A percentile compares a stretch with the other conserved stretches of the same genome.
Conservation (phyloP, 2,888 invertebrate species). For the Aradus depressus region DNA sequence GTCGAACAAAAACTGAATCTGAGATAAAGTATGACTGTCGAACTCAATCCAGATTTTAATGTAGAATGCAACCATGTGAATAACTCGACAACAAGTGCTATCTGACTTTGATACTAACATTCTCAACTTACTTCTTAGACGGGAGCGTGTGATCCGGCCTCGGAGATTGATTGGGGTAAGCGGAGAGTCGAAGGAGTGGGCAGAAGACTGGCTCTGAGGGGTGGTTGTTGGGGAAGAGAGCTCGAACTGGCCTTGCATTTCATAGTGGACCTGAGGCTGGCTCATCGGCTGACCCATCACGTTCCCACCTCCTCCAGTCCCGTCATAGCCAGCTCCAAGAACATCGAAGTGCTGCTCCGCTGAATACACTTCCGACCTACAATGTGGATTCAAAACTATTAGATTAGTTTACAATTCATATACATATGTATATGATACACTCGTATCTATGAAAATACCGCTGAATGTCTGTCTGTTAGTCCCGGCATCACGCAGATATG, state of each 20-base stretch:
- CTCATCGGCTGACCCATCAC: conserved; percentile 6
- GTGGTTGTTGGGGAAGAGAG: conserved; percentile 3
- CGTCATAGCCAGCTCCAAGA: conserved; percentile 26
- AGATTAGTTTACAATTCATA: too few relatives aligned
- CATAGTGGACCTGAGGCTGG: conserved; percentile 9
- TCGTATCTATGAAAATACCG: too few relatives aligned
- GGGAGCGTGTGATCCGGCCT: conserved; percentile 39
- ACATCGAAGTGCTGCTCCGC: conserved; percentile 21
- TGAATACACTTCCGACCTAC: conserved; percentile 14
- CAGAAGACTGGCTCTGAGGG: conserved; percentile 34
- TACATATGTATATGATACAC: too few relatives aligned
- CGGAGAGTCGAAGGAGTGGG: conserved; percentile 36
- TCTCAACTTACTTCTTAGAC: conserved; percentile 37
- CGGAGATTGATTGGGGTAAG: conserved; percentile 36
- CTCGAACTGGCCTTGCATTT: conserved; percentile 14
- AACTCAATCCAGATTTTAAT: too few relatives aligned
- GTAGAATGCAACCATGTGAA: too few relatives aligned
- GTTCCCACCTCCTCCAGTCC: conserved; percentile 26
- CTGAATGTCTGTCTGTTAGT: too few relatives aligned
- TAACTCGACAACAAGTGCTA: too few relatives aligned
- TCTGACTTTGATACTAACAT: too few relatives aligned
- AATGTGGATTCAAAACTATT: too few relatives aligned
- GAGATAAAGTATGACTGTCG: too few relatives aligned
- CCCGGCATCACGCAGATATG: too few relatives aligned
- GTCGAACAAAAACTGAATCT: background rate